These are phyloP conservation scores for Euzetes globulus DNA, from an alignment of 2,888 invertebrate species.

Conservation along the genomic window DNA sequence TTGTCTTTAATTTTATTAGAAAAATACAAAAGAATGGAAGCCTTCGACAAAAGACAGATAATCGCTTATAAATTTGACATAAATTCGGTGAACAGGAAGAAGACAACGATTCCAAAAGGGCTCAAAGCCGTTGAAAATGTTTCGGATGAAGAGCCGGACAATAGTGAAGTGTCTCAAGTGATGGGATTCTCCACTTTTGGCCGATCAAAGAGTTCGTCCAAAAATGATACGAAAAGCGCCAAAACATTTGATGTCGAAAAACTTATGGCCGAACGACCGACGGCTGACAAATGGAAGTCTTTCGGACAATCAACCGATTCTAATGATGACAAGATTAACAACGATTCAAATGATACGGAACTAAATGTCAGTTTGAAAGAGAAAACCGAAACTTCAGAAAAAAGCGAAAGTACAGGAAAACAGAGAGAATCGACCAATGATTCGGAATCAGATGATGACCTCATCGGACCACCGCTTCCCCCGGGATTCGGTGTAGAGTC, in stretches of 20 bases:
- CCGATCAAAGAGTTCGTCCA: constrained; percentile 10
- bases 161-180: constrained; percentile 32
- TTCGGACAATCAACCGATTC: background rate
- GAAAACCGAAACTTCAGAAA: background rate
- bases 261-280: constrained; percentile 23
- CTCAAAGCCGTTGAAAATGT: background rate
- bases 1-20: background rate
- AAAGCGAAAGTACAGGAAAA: constrained; percentile 42
- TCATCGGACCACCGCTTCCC: constrained; percentile 57
- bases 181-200: constrained; percentile 42
- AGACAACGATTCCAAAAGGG: background rate
- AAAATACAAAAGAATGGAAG: background rate
- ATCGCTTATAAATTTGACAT: constrained; percentile 13
- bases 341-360: background rate
- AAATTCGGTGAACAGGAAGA: background rate
- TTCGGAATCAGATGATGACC: constrained; percentile 47
- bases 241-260: constrained; percentile 30
- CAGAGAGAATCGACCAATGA: constrained; percentile 29
- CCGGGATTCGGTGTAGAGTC: constrained; percentile 46
- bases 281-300: background rate
- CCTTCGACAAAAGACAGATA: background rate
- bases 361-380: background rate
- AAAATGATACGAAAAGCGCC: constrained; percentile 25
- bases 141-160: background rate
- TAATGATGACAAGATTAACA: background rate